Evolutionary conservation across 2,888 invertebrate species (phyloP), one percentile per base, ranked within the genome.

Genomic region (Rhamnusium bicolor): DNA sequence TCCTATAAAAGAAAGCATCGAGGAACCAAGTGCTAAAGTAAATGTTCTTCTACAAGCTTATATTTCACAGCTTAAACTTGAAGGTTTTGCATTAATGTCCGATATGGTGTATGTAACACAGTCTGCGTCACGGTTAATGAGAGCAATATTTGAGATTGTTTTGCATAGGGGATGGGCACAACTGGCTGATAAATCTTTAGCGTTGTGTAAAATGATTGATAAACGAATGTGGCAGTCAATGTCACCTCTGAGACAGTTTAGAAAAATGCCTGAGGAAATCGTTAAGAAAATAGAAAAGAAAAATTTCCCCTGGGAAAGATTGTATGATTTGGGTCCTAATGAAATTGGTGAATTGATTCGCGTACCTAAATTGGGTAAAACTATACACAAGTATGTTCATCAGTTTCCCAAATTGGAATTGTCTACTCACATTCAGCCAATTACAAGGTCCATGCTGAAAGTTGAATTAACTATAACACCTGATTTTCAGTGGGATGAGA

Each of bases 91-190:
- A 0, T 90, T 99, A 1, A 98, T 99, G 96, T 96, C 98, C 0
- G 99, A 99, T 87, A 99, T 99, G 99, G 98, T 99, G 2, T 99
- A 97, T 86, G 96, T 99, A 0, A 98, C 99, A 0, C 99, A 99
- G 88, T 98, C 98, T 0, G 99, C 99, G 0, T 94, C 96, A 1
- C 91, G 99, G 60, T 91, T 99, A 56, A 94, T 99, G 91, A 90
- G 99, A 75, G 99, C 99, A 0, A 97, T 99, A 79, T 99, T 94
- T 87, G 99, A 99, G 90, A 99, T 99, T 79, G 99, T 99, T 0
- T 87, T 99, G 51, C 92, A 93, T 62, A 89, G 88, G 68, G 85
- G 99, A 12, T 99, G 99, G 99, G 99, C 99, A 0, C 98, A 98
- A 83, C 87, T 99, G 66, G 97, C 98, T 0, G 98, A 99, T 86